Conservation (phyloP, 1,140 invertebrate species). For the Phymastichus coffea region DNA sequence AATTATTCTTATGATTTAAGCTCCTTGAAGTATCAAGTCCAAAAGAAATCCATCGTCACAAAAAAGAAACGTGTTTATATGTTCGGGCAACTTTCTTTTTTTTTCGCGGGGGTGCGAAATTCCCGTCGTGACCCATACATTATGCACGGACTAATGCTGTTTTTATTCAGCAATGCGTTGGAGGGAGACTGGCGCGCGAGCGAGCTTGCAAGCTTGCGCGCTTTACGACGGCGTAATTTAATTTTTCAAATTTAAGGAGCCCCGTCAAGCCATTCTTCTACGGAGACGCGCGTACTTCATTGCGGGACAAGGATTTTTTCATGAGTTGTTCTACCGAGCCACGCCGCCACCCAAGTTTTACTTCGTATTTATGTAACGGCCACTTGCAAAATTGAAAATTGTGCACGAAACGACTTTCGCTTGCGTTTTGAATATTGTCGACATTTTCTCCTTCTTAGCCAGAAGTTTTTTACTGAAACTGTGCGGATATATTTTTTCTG, state of each 20-base stretch:
- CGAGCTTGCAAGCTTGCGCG: constrained; percentile 31
- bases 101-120: too few species aligned
- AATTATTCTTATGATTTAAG: too few species aligned
- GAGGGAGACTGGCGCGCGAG: too few species aligned
- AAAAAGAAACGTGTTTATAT: too few species aligned
- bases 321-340: constrained; percentile 7
- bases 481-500: too few species aligned
- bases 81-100: too few species aligned
- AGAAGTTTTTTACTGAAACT: too few species aligned
- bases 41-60: too few species aligned
- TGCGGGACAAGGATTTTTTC: constrained; percentile 31
- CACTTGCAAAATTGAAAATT: constrained; percentile 26
- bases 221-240: constrained; percentile 55
- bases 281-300: constrained; percentile 19
- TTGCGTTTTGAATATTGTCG: too few species aligned
- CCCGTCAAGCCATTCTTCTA: constrained; percentile 37
- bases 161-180: constrained; percentile 50
- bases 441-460: too few species aligned
- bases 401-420: constrained; percentile 1
- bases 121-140: constrained; percentile 46
- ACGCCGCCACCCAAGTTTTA: constrained; percentile 11
- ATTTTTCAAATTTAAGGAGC: constrained; percentile 56
- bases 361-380: constrained; percentile 30
- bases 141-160: constrained; percentile 54
- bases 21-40: too few species aligned